These are phyloP conservation scores for Pseudonaja textilis DNA, from an alignment of 2,113 vertebrate species.

Conservation along the genomic window DNA sequence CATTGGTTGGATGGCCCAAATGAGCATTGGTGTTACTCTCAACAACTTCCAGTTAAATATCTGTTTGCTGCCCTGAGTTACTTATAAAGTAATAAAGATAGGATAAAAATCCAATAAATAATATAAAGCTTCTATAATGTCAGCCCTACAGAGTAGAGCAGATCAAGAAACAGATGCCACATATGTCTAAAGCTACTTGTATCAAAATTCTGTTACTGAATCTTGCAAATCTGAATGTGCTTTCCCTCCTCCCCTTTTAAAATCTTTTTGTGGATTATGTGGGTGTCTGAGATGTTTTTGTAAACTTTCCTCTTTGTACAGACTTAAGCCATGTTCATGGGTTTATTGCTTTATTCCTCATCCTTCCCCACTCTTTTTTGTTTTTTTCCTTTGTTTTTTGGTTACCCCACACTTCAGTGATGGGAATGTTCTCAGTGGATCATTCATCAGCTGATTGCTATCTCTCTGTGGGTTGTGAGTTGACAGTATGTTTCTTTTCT, in stretches of 20 bases:
- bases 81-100: not conserved
- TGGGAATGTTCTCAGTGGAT: slow-evolving; percentile 5
- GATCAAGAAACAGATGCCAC: not conserved
- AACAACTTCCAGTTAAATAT: not conserved
- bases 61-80: not conserved
- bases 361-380: not conserved
- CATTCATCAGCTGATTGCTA: not conserved
- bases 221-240: not conserved
- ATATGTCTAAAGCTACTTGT: not conserved
- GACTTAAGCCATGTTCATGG: not conserved
- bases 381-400: not conserved
- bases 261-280: not conserved
- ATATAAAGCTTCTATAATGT: not conserved
- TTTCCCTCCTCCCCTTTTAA: not conserved
- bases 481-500: not conserved
- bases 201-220: not conserved
- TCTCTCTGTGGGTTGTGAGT: not conserved
- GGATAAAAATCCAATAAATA: not conserved
- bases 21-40: not conserved
- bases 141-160: not conserved
- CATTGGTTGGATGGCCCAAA: not conserved
- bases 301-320: not conserved
- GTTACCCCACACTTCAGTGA: not conserved
- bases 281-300: not conserved
- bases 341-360: not conserved